These are phyloP conservation scores for Crypturellus undulatus DNA, from an alignment of 2,113 vertebrate species.

Conservation along the genomic window DNA sequence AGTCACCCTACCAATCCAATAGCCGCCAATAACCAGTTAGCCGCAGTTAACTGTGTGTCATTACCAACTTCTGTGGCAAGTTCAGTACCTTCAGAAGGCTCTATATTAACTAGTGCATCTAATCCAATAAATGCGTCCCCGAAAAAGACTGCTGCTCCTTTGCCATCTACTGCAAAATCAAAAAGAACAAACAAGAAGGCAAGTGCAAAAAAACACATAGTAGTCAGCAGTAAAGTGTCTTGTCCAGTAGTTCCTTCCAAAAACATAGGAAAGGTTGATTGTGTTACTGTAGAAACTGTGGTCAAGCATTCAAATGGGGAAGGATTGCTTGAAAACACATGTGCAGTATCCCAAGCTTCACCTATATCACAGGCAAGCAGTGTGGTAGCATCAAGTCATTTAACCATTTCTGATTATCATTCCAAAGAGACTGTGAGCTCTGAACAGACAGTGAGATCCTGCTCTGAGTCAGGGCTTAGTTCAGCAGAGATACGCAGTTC, in stretches of 20 bases:
- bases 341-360: slow-evolving; percentile 11
- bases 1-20: slow-evolving; percentile 76
- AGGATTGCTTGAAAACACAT: slow-evolving; percentile 1
- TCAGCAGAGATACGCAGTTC: not conserved
- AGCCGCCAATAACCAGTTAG: slow-evolving; percentile 71
- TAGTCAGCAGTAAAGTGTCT: slow-evolving; percentile 55
- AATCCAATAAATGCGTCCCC: slow-evolving; percentile 59
- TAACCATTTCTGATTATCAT: slow-evolving; percentile 9
- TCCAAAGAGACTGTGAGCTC: slow-evolving; percentile 46
- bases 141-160: slow-evolving; percentile 23
- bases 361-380: not conserved
- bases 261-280: slow-evolving; percentile 64
- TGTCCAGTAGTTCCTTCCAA: slow-evolving; percentile 64
- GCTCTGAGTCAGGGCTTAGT: not conserved
- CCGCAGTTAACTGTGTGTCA: slow-evolving; percentile 66
- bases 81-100: slow-evolving; percentile 61
- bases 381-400: accelerated
- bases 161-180: slow-evolving; percentile 65
- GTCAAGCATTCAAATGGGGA: not conserved
- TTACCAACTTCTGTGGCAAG: slow-evolving; percentile 62
- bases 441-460: slow-evolving; percentile 15
- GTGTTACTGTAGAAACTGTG: not conserved
- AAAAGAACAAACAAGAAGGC: slow-evolving; percentile 86
- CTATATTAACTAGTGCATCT: slow-evolving; percentile 34
- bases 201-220: slow-evolving; percentile 78